Conservation (phyloP, 1,140 invertebrate genomes). For the Platyscapa corneri region DNA sequence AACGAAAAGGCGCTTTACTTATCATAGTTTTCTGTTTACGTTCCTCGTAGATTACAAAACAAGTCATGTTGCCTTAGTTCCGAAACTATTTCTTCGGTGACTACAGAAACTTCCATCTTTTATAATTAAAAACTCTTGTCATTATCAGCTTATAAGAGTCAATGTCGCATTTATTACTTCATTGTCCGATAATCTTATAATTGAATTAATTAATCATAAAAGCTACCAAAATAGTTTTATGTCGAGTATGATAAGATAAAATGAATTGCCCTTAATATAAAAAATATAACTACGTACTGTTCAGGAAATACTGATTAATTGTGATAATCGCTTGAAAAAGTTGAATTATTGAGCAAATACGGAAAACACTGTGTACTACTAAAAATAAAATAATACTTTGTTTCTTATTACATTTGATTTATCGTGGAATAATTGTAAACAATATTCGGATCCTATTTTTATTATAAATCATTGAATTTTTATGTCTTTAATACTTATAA, state of each 20-base stretch:
- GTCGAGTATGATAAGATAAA: not conserved
- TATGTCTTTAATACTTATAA: no score
- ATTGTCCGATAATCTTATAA: not conserved
- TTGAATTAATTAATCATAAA: not conserved
- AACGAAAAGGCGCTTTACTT: not conserved
- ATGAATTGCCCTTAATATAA: not conserved
- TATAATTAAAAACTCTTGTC: not conserved
- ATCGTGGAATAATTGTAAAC: no score
- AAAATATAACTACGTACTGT: not conserved
- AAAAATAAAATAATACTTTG: not conserved
- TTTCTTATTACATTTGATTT: no score
- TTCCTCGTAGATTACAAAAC: not conserved
- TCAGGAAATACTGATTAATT: not conserved
- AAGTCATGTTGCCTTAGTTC: not conserved
- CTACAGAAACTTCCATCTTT: not conserved
- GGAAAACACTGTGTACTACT: not conserved
- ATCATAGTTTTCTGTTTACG: not conserved
- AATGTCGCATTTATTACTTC: not conserved
- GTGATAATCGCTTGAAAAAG: not conserved
- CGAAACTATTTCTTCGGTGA: not conserved
- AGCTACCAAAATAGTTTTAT: not conserved
- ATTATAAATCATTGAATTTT: no score
- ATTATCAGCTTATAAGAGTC: not conserved
- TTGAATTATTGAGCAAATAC: not conserved
- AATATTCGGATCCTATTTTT: no score